Conservation (phyloP, 2,888 invertebrate species). For the Scaptomyza cyrtandrae region DNA sequence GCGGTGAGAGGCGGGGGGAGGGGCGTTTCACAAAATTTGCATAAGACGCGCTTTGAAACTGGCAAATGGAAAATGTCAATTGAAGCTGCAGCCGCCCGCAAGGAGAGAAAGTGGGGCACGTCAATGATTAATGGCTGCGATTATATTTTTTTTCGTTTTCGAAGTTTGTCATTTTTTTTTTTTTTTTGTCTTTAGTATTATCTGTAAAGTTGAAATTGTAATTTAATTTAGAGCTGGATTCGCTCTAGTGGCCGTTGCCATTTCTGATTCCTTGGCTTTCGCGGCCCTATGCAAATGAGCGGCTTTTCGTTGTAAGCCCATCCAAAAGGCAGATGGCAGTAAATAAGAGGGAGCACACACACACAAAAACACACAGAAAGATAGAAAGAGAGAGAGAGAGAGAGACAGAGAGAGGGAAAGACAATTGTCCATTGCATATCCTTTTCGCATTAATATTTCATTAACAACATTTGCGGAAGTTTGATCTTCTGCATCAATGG, state of each 20-base stretch:
- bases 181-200: constrained; percentile 51
- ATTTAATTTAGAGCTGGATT: constrained; percentile 74
- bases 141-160: constrained; percentile 46
- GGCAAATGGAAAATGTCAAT: constrained; percentile 78
- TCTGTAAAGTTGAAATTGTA: constrained; percentile 69
- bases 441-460: constrained; percentile 81
- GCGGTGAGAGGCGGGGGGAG: background rate
- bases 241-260: constrained; percentile 39
- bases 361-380: too few species aligned
- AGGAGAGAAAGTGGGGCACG: constrained; percentile 17
- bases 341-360: background rate
- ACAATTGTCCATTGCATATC: constrained; percentile 83
- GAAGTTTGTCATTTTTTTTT: constrained; percentile 17
- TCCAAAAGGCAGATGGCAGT: constrained; percentile 13
- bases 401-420: constrained; percentile 25
- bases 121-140: constrained; percentile 74
- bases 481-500: constrained; percentile 84
- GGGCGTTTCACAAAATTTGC: constrained; percentile 25
- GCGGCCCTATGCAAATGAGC: constrained; percentile 71
- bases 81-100: constrained; percentile 50
- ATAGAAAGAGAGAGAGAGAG: too few species aligned
- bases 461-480: constrained; percentile 83
- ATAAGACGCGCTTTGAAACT: constrained; percentile 34
- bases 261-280: constrained; percentile 35
- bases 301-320: constrained; percentile 60